Conservation (phyloP, 2,113 vertebrate species). For the Solea senegalensis region DNA sequence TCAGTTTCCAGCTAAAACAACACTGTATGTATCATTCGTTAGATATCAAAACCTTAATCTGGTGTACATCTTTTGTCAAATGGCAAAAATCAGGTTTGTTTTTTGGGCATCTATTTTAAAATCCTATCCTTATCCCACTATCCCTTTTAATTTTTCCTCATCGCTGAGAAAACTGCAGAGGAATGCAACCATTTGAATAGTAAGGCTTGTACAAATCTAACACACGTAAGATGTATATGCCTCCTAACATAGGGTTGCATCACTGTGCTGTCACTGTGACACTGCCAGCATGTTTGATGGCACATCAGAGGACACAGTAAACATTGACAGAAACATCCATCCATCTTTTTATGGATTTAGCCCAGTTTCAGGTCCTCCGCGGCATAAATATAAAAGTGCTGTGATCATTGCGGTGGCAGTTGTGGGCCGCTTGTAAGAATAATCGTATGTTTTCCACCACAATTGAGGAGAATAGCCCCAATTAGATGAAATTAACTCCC, state of each 20-base stretch:
- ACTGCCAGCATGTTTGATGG: constrained; percentile 55
- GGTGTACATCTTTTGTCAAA: too few relatives aligned
- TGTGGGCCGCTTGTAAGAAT: not conserved
- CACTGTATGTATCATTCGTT: too few relatives aligned
- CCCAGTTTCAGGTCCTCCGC: constrained; percentile 25
- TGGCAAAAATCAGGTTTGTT: too few relatives aligned
- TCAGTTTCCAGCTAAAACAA: too few relatives aligned
- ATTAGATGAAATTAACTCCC: constrained; percentile 41
- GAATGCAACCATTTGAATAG: too few relatives aligned
- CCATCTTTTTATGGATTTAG: constrained; percentile 53
- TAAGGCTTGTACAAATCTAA: too few relatives aligned
- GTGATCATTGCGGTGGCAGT: constrained; percentile 41
- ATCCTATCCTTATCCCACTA: too few relatives aligned
- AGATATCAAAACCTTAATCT: too few relatives aligned
- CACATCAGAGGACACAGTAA: constrained; percentile 61
- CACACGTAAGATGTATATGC: constrained; percentile 16
- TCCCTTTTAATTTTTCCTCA: too few relatives aligned
- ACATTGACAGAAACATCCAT: constrained; percentile 64
- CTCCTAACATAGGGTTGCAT: constrained; percentile 47
- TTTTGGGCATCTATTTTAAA: too few relatives aligned
- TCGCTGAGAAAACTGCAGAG: too few relatives aligned
- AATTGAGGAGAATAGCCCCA: constrained; percentile 18
- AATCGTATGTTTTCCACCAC: not conserved
- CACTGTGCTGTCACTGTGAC: constrained; percentile 37
- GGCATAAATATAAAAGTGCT: constrained; percentile 39